Conservation (phyloP, 2,113 vertebrate genomes). For the Oceanites oceanicus region DNA sequence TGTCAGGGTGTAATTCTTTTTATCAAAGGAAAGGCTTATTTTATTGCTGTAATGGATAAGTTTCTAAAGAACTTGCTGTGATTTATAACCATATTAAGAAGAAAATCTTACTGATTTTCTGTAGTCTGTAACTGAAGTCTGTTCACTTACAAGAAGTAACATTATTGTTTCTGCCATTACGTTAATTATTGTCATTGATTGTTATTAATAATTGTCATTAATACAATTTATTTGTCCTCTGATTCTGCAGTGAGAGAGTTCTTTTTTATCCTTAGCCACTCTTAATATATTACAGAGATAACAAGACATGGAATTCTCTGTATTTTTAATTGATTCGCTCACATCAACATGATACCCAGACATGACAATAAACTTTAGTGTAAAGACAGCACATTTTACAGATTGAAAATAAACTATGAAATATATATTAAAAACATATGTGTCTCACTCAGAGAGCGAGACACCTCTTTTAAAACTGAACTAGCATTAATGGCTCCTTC, state of each 20-base stretch:
- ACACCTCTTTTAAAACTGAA: neutral
- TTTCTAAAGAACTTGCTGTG: neutral
- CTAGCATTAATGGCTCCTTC: neutral
- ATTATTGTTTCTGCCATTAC: neutral
- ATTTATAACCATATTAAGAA: conserved; percentile 4
- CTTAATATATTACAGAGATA: neutral
- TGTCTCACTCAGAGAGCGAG: neutral
- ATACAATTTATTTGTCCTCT: neutral
- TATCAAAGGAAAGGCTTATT: neutral
- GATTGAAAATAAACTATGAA: neutral
- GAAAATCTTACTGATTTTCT: neutral
- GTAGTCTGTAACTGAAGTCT: neutral
- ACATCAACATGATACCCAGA: neutral
- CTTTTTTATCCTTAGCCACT: neutral
- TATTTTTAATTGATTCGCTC: neutral
- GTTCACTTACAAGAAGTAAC: neutral
- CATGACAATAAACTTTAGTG: neutral
- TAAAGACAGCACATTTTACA: neutral
- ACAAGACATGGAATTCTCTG: neutral
- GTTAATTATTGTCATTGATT: neutral
- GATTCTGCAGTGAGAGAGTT: neutral
- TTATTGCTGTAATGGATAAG: neutral
- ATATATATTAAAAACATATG: neutral
- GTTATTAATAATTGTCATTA: neutral
- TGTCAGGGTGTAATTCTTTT: neutral